Percentiles rank a stretch among this genome's conserved stretches.
phyloP scores from a whole-genome alignment of 2,797 vertebrate species.

The Heteromormyrus szaboi region DNA sequence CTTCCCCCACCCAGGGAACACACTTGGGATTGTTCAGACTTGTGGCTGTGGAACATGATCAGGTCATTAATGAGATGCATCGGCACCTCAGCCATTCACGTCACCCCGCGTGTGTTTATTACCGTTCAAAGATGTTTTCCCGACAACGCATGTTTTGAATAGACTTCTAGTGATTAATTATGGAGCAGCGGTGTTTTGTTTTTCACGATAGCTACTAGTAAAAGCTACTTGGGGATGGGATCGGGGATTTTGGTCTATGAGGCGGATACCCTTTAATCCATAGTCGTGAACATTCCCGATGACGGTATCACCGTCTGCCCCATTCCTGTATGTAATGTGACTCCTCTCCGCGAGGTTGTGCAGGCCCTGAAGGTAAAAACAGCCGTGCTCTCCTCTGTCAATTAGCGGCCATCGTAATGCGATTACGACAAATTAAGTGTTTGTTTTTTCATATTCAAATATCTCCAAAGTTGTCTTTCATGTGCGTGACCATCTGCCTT shows the following conservation, averaged over 20 bases:
- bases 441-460: slow-evolving; percentile 71
- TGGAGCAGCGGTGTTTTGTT: not conserved
- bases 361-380: slow-evolving; percentile 44
- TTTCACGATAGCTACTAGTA: not conserved
- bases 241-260: not conserved
- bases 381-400: slow-evolving; percentile 54
- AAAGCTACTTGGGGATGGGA: not conserved
- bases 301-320: slow-evolving; percentile 41
- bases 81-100: slow-evolving; percentile 19
- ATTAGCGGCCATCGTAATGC: slow-evolving; percentile 55
- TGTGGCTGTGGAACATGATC: slow-evolving; percentile 47
- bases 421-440: slow-evolving; percentile 65
- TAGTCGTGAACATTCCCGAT: not conserved
- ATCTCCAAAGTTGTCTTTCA: slow-evolving; percentile 68
- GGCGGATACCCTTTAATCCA: not conserved
- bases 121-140: slow-evolving; percentile 48
- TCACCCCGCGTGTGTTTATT: slow-evolving; percentile 32
- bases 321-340: slow-evolving; percentile 37
- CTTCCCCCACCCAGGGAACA: slow-evolving; percentile 2
- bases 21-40: slow-evolving; percentile 30
- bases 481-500: slow-evolving; percentile 63
- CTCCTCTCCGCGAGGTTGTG: slow-evolving; percentile 46
- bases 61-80: slow-evolving; percentile 55
- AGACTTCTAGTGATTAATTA: slow-evolving; percentile 39
- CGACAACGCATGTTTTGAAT: slow-evolving; percentile 49